Evolutionary conservation across 1,140 invertebrate species (phyloP).

Genomic region (Colletes gigas): DNA sequence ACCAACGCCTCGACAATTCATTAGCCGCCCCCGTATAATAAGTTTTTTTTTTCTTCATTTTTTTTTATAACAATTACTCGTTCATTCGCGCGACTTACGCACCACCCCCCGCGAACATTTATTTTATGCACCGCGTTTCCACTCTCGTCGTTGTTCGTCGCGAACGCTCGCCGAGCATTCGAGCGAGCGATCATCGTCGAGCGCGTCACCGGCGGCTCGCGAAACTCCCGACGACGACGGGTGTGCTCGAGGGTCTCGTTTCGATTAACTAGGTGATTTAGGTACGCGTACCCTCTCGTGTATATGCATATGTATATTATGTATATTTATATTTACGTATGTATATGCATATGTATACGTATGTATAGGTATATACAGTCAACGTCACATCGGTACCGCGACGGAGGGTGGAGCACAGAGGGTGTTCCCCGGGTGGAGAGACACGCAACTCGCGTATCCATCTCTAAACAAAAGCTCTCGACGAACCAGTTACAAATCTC

Average conservation of each 20-base stretch:
- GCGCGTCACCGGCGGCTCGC: not conserved
- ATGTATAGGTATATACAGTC: slow-evolving; percentile 55
- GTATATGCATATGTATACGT: slow-evolving; percentile 38
- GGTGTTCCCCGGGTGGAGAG: not conserved
- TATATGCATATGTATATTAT: slow-evolving; percentile 49
- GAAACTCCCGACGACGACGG: not conserved
- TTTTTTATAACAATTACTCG: slow-evolving; percentile 69
- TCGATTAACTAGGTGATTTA: slow-evolving; percentile 16
- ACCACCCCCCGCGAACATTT: slow-evolving; percentile 37
- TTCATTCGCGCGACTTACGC: slow-evolving; percentile 50
- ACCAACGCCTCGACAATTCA: slow-evolving; percentile 69
- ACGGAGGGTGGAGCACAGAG: not conserved
- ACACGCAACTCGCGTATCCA: not conserved
- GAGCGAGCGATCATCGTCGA: not conserved
- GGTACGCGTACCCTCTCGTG: slow-evolving; percentile 33
- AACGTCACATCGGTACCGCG: slow-evolving; percentile 39
- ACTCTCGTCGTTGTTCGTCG: slow-evolving; percentile 24
- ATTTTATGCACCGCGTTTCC: slow-evolving; percentile 21
- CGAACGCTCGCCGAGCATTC: not conserved
- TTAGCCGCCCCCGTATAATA: slow-evolving; percentile 68
- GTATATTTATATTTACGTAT: slow-evolving; percentile 49
- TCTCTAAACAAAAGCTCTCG: not conserved
- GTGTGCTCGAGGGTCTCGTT: not conserved
- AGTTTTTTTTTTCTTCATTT: slow-evolving; percentile 39
- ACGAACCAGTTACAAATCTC: no score